Evolutionary conservation across 2,888 invertebrate genomes (phyloP).

Genomic region (Oscheius sp.): DNA sequence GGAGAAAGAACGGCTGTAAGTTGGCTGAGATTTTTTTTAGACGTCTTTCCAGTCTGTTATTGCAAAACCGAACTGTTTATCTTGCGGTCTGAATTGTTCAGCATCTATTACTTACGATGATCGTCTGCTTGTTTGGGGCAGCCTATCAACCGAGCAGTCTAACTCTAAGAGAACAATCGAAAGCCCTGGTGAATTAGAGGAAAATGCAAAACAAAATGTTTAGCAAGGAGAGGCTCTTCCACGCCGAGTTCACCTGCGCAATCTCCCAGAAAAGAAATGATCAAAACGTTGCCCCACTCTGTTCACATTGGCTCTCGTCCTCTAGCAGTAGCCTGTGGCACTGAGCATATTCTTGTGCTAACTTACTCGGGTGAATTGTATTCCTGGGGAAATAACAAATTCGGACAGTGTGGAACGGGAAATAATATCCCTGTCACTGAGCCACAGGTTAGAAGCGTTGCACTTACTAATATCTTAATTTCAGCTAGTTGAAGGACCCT

Average conservation of each 20-base stretch:
- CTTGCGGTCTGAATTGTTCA: conserved; percentile 54
- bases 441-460: conserved; percentile 36
- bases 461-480: neutral
- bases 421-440: conserved; percentile 40
- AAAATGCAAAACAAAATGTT: neutral
- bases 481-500: conserved; percentile 55
- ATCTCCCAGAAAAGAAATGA: conserved; percentile 5
- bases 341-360: conserved; percentile 62
- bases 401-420: conserved; percentile 66
- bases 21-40: neutral
- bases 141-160: conserved; percentile 54
- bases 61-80: neutral
- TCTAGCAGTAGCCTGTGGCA: conserved; percentile 56
- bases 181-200: neutral
- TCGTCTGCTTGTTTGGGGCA: conserved; percentile 59
- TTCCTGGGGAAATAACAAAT: conserved; percentile 61
- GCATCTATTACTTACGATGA: conserved; percentile 54
- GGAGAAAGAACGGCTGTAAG: neutral
- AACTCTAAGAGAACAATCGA: conserved; percentile 27
- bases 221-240: conserved; percentile 6
- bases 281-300: conserved; percentile 10
- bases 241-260: neutral
- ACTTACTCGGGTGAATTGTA: conserved; percentile 50
- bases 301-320: conserved; percentile 44
- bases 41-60: neutral